Base-by-base conservation (phyloP, 2,888 invertebrate species). In the Drosophila ezoana region DNA sequence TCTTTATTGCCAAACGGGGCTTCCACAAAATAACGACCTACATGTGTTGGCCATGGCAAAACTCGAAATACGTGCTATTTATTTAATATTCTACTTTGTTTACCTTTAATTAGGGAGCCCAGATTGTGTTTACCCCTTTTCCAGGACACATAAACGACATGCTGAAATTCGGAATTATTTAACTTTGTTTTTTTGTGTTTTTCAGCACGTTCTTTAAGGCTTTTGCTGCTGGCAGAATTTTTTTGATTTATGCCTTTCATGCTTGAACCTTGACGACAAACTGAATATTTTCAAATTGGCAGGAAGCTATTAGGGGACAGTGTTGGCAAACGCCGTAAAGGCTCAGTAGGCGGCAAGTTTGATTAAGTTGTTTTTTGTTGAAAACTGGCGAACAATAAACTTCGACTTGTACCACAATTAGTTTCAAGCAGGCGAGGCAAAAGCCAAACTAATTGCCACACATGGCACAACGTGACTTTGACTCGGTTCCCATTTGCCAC, bases 381-480 rank as follows among this genome's bases (percentile, higher is more conserved):
- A 13, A 32, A 33, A 43, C 23, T 16, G 37, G 2, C 18, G 28
- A 43, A 4, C 33, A 53, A 64, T 54, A 51, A 13, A 47, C 48
- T 37, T 35, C 20, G 40, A 59, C 35, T 32, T 33, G 14, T 9
- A 11, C 8, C 23, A n/a, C 43, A 49, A 68, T 54, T 49, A 53
- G 66, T 72, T 28, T 28, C 28, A 28, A 28, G 28, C 28, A 28
- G 28, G 28, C 28, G 28, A 28, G 8, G 8, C 28, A 28, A 28
- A 28, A 28, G 9, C 23, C 20, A 16, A 70, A 84, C 82, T 80
- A 75, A 85, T 81, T 85, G 82, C 79, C 60, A 53, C 76, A 70
- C 65, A 79, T 84, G 82, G 64, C 52, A 43, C 76, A 79, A 62
- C 72, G 71, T 48, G 54, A 73, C 54, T 54, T 57, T 61, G 49